Evolutionary conservation across 1,140 invertebrate genomes (phyloP), one percentile per base, ranked within the genome.

Genomic region (Danaus plexippus): DNA sequence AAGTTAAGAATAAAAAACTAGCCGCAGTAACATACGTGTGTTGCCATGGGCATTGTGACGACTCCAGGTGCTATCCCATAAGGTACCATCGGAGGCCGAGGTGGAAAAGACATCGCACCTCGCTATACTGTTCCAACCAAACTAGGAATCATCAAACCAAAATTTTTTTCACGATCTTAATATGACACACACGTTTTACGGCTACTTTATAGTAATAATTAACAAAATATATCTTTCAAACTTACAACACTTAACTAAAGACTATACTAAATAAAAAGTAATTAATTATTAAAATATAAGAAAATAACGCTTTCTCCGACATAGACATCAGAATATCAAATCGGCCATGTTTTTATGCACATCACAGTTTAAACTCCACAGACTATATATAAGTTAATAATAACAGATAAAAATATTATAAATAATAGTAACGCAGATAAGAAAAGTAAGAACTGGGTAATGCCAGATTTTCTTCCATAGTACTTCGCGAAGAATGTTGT

Each of bases 31-130:
- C 79, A 74, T 78, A 85, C 83, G 57, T 86, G 83, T 59, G 83
- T 82, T 12, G 80, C 73, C 74, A 84, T 82, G 11, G 73, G 79
- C 80, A 84, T 78, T 9, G 83, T 80, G 57, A 85, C 80, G 8
- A 84, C 79, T n/a, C 83, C 78, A n/a, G 80, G 77, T 9, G 83
- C 75, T 45, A 85, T 73, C 50, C 78, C 80, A 62, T 83, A 83
- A 22, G 81, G 81, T 61, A 85, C 80, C 52, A 86, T 64, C 41
- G 83, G 83, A 60, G 83, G 77, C 56, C 83, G 77, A 56, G 81
- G 80, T 54, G 83, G 83, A 54, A 72, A 86, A 61, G 83, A 86
- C 83, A 86, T 86, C 63, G 53, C 73, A 69, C 61, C 54, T 57
- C 60, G 45, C 7, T 32, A 32, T 32, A 32, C 3, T 15, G 3